Conservation (phyloP, 1,140 invertebrate genomes). For the Protaetia brevitarsis region DNA sequence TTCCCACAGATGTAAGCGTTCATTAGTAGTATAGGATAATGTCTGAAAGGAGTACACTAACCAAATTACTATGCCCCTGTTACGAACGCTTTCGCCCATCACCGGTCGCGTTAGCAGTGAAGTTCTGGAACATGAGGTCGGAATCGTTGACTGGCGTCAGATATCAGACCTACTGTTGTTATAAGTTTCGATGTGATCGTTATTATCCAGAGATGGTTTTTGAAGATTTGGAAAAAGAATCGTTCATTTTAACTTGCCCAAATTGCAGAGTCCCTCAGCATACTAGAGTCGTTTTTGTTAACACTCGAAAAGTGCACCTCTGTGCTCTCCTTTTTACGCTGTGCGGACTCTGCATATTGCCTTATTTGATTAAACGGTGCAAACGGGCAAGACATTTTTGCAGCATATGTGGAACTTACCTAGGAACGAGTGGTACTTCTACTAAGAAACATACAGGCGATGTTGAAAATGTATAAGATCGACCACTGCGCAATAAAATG, state of each 20-base stretch:
- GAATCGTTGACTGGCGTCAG: not conserved
- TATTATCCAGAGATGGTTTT: conserved; percentile 6
- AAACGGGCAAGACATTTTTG: conserved; percentile 18
- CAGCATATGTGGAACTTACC: conserved; percentile 9
- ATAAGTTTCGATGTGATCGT: not conserved
- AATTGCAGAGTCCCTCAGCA: not conserved
- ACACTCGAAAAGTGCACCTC: not conserved
- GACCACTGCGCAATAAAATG: no score
- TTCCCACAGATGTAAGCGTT: no score
- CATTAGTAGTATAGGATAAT: no score
- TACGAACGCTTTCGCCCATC: not conserved
- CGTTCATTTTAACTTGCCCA: not conserved
- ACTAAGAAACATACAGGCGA: not conserved
- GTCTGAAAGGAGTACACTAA: not conserved
- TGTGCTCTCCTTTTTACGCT: not conserved
- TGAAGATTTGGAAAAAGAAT: not conserved
- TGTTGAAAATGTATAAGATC: not conserved
- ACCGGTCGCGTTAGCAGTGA: not conserved
- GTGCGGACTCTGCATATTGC: not conserved
- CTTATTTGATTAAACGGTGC: not conserved
- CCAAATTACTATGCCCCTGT: not conserved
- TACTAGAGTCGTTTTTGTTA: not conserved
- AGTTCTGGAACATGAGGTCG: not conserved
- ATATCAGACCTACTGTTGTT: conserved; percentile 9
- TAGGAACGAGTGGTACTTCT: not conserved